Conservation (phyloP, 1,140 invertebrate species). For the Diorhabda carinulata region DNA sequence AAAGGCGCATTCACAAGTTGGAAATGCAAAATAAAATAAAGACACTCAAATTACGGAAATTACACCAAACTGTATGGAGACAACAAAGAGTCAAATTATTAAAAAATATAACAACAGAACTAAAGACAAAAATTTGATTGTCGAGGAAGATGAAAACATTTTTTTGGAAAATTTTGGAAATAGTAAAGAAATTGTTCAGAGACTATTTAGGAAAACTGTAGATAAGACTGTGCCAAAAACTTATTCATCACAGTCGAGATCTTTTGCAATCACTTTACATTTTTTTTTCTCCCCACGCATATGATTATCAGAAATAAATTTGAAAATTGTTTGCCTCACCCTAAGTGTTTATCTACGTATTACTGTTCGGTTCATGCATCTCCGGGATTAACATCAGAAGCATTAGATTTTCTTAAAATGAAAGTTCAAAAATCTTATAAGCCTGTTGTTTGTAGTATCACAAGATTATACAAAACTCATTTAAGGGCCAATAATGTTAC, state of each 20-base stretch:
- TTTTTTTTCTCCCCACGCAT: constrained; percentile 46
- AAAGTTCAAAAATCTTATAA: constrained; percentile 23
- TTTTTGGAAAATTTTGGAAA: constrained; percentile 19
- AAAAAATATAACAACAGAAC: too few relatives aligned
- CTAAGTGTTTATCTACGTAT: constrained; percentile 43
- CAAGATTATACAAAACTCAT: too few relatives aligned
- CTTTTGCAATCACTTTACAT: constrained; percentile 44
- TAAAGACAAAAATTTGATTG: constrained; percentile 18
- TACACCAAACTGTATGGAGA: too few relatives aligned
- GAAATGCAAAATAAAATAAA: too few relatives aligned
- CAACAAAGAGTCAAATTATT: too few relatives aligned
- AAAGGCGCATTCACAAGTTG: too few relatives aligned
- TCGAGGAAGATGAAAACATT: constrained; percentile 10
- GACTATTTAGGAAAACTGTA: constrained; percentile 17
- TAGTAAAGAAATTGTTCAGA: constrained; percentile 17
- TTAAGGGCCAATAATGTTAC: too few relatives aligned
- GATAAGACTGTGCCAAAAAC: constrained; percentile 15
- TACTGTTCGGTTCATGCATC: constrained; percentile 42
- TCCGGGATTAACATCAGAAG: constrained; percentile 45
- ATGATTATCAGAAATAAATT: constrained; percentile 46
- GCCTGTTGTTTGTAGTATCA: too few relatives aligned
- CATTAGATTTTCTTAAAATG: constrained; percentile 37
- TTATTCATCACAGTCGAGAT: constrained; percentile 21
- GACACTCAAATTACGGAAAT: too few relatives aligned
- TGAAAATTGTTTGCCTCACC: constrained; percentile 45